A percentile compares a stretch with the other conserved stretches of the same genome.
Conservation (phyloP, 2,888 invertebrate species). For the Nesidiocoris tenuis region DNA sequence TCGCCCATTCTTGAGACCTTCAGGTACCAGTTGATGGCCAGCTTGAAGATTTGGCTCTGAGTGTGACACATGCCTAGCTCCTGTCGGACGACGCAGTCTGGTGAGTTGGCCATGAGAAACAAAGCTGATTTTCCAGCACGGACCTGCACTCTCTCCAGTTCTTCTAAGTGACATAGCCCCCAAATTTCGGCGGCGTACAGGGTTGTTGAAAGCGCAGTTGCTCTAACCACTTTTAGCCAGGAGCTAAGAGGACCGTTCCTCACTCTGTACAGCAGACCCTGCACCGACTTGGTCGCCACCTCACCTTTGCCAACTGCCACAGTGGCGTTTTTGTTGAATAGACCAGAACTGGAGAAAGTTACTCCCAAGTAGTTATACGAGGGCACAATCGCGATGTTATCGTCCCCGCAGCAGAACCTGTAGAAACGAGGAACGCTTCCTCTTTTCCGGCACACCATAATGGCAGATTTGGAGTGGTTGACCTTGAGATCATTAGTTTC, state of each 20-base stretch:
- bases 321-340: background rate
- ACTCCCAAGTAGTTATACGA: constrained; percentile 19
- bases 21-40: background rate
- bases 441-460: constrained; percentile 5
- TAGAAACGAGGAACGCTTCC: background rate
- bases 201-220: background rate
- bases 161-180: background rate
- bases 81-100: background rate
- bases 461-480: constrained; percentile 11
- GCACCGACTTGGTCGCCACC: background rate
- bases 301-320: constrained; percentile 10
- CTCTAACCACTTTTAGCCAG: background rate
- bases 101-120: background rate
- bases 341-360: constrained; percentile 14
- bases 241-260: background rate
- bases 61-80: background rate
- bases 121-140: background rate
- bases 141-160: background rate
- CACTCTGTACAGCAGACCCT: background rate
- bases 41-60: background rate
- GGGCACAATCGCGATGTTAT: background rate
- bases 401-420: constrained; percentile 5
- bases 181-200: background rate
- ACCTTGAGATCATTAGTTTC: constrained; percentile 8
- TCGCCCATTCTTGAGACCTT: background rate